Evolutionary conservation across 2,797 vertebrate species (phyloP).

Genomic region (Sandelia bainsii): DNA sequence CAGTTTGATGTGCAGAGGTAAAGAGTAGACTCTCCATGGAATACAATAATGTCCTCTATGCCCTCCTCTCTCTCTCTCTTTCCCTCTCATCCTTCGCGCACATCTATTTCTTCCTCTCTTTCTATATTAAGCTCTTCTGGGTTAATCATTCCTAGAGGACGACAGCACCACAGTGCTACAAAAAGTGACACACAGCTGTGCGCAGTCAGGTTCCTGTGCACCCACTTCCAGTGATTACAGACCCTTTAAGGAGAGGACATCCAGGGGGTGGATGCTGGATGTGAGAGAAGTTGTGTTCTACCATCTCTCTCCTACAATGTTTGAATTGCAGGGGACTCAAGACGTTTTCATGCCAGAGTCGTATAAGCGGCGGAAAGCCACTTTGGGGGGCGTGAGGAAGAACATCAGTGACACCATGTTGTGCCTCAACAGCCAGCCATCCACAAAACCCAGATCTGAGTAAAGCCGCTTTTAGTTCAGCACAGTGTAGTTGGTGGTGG

Average conservation of each 20-base stretch:
- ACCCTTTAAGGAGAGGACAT: slow-evolving; percentile 41
- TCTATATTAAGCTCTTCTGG: slow-evolving; percentile 86
- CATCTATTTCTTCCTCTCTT: slow-evolving; percentile 70
- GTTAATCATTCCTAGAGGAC: slow-evolving; percentile 87
- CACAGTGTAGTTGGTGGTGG: slow-evolving; percentile 91
- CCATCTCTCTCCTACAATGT: not conserved
- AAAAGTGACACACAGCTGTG: slow-evolving; percentile 76
- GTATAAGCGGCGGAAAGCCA: slow-evolving; percentile 91
- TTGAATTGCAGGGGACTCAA: slow-evolving; percentile 71
- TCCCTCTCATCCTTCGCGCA: slow-evolving; percentile 63
- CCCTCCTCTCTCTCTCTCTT: slow-evolving; percentile 51
- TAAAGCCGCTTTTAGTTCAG: slow-evolving; percentile 90
- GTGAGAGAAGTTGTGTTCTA: not conserved
- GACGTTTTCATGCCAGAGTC: slow-evolving; percentile 90
- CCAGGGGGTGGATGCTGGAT: not conserved
- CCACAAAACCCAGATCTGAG: slow-evolving; percentile 89
- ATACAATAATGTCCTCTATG: slow-evolving; percentile 73
- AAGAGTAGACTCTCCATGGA: slow-evolving; percentile 75
- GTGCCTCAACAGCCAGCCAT: slow-evolving; percentile 94
- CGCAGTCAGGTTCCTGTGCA: slow-evolving; percentile 58
- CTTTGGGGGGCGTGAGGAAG: slow-evolving; percentile 85
- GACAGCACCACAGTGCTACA: slow-evolving; percentile 61
- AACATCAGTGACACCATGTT: slow-evolving; percentile 90
- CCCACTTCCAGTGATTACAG: slow-evolving; percentile 65
- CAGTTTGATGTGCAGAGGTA: slow-evolving; percentile 77